Evolutionary conservation across 2,888 invertebrate species (phyloP), one percentile per base, ranked within the genome.

Genomic region (Glyphotaelius pellucidus): DNA sequence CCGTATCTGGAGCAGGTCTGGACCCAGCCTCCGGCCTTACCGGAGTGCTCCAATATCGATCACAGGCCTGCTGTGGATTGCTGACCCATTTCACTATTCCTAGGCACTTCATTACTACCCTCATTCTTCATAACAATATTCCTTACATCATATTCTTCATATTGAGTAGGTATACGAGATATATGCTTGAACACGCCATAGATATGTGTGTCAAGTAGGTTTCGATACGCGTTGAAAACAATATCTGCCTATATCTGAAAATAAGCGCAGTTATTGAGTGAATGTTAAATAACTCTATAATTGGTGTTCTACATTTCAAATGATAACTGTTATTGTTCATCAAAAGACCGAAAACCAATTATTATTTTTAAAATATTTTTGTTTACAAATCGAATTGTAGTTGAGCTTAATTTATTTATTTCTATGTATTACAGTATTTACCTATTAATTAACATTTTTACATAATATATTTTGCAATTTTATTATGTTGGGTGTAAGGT

Each of bases 21-120:
- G 80, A 80, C 89, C 91, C 91, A 89, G 91, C 92, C 92, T 92
- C 93, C 92, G 93, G 92, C 93, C 93, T 93, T 93, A 91, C 87
- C 88, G 52, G 85, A 52, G 92, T 90, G 92, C 90, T 86, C 83
- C 80, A 30, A 67, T 30, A 67, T 87, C 31, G 87, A 87, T 67
- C 87, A 52, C 87, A 67, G 87, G 87, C 87, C 67, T 85, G 25
- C 1, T 30, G 19, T 47, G 86, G 67, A 87, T 87, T 52, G 5
- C 87, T 87, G 87, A 87, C 87, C 87, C 32, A 86, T 86, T 86
- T 86, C 42, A 86, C 42, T 35, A 25, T 85, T 85, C n/a, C 38
- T 38, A 85, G 84, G 19, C 38, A 85, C n/a, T 85, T 38, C 84
- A 38, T 38, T 35, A 38, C 19, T 14, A 32, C 32, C 14, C 32